Evolutionary conservation across 1,140 invertebrate genomes (phyloP).

Genomic region (Drosophila erecta): DNA sequence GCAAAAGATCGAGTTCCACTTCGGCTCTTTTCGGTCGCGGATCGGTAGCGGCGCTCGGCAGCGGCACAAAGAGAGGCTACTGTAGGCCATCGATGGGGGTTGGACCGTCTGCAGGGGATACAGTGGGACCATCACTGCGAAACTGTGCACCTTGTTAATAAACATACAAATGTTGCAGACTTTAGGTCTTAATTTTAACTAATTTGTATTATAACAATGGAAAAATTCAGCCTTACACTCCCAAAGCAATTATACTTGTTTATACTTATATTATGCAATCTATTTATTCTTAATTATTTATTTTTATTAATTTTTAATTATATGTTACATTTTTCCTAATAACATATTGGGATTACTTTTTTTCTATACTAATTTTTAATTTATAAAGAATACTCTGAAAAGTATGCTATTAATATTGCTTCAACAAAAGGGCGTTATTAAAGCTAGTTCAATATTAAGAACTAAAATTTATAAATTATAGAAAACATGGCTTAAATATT

Average conservation of each 20-base stretch:
- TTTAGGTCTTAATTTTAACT: too few species aligned
- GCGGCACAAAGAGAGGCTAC: constrained; percentile 81
- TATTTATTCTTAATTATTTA: too few species aligned
- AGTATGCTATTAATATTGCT: background rate
- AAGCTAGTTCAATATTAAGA: background rate
- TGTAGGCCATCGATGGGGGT: constrained; percentile 58
- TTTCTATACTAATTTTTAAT: background rate
- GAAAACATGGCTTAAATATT: too few species aligned
- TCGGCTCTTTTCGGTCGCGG: constrained; percentile 64
- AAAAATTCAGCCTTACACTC: too few species aligned
- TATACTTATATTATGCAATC: too few species aligned
- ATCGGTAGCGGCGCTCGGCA: constrained; percentile 68
- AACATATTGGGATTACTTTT: too few species aligned
- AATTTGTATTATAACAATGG: too few species aligned
- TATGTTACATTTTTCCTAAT: too few species aligned
- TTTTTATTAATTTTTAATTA: too few species aligned
- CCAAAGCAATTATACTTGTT: too few species aligned
- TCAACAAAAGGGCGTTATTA: background rate
- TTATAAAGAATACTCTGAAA: background rate
- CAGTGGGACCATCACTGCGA: constrained; percentile 31
- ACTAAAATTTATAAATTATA: background rate
- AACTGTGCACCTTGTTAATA: too few species aligned
- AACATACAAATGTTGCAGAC: too few species aligned
- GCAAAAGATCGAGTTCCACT: constrained; percentile 27
- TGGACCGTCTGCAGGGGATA: constrained; percentile 36